Conservation (phyloP, 2,113 vertebrate genomes). For the Dasyurus viverrinus region DNA sequence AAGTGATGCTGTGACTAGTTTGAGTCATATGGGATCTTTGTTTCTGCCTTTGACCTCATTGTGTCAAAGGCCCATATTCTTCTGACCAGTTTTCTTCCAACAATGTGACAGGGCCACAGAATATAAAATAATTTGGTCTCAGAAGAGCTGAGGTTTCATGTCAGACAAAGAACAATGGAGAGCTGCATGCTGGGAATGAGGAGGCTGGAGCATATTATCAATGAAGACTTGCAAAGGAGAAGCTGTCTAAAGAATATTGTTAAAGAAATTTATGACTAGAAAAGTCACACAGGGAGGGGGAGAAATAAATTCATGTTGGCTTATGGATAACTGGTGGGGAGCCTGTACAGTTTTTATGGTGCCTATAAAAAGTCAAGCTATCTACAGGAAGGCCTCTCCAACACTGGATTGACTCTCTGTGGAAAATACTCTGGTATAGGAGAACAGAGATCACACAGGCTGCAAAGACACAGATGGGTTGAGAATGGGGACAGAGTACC, state of each 20-base stretch:
- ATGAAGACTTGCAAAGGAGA: background rate
- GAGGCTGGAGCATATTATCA: background rate
- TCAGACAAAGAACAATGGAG: background rate
- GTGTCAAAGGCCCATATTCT: background rate
- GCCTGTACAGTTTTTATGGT: background rate
- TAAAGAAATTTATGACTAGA: background rate
- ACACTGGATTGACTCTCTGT: background rate
- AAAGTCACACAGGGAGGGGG: background rate
- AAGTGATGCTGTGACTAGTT: background rate
- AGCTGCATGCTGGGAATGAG: background rate
- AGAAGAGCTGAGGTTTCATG: background rate
- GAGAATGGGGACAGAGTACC: background rate
- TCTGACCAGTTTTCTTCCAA: background rate
- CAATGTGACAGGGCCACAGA: background rate
- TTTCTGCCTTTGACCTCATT: background rate
- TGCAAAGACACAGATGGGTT: background rate
- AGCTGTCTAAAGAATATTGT: too few species aligned
- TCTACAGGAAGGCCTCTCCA: background rate
- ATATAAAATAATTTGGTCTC: background rate
- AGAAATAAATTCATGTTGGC: background rate
- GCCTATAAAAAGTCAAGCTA: background rate
- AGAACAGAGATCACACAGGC: background rate
- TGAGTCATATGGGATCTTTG: background rate
- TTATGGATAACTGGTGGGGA: background rate
- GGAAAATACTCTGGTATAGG: too few species aligned